Evolutionary conservation across 2,797 vertebrate species (phyloP), one percentile per base, ranked within the genome.

Genomic region (Danio albolineatus): DNA sequence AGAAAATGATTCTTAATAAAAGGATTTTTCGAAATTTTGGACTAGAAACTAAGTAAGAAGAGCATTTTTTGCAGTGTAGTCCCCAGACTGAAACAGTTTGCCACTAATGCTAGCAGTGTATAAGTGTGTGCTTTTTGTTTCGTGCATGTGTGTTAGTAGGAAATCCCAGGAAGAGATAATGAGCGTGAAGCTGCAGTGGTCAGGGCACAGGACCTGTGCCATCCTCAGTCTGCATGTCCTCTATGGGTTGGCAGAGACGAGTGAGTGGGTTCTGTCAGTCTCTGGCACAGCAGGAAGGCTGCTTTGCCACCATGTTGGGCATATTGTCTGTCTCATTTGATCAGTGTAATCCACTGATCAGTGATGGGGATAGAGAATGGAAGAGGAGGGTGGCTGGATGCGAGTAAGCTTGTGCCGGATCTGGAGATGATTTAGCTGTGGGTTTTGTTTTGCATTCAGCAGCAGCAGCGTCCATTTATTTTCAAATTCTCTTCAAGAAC

Each of bases 261-360:
- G 70, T 59, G 79, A 80, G 80, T 78, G 81, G 78, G 80, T 77
- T 75, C 59, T 81, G 82, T 85, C 76, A 78, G 76, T 78, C 79
- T 28, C 74, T 88, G 87, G 85, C 85, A 83, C 70, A 16, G 76
- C 81, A 74, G 74, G 75, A 74, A 51, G 41, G 59, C 69, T 82
- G 74, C 72, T 70, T 71, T 82, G 82, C 82, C 78, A 76, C 78
- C 79, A 82, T 73, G 76, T 70, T 81, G 64, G 79, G 72, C 78
- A 86, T 84, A 82, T 83, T 79, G 76, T 85, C 80, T 81, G 85
- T 85, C 86, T 85, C 80, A 82, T 83, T 78, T 81, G 73, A 83
- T 87, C 81, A 83, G 76, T 71, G 64, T 81, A 84, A 87, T 80
- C 48, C 83, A 80, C 78, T 81, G 84, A 84, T 79, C 75, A 61